Evolutionary conservation across 1,140 invertebrate species (phyloP).

Genomic region (Hestina assimilis): DNA sequence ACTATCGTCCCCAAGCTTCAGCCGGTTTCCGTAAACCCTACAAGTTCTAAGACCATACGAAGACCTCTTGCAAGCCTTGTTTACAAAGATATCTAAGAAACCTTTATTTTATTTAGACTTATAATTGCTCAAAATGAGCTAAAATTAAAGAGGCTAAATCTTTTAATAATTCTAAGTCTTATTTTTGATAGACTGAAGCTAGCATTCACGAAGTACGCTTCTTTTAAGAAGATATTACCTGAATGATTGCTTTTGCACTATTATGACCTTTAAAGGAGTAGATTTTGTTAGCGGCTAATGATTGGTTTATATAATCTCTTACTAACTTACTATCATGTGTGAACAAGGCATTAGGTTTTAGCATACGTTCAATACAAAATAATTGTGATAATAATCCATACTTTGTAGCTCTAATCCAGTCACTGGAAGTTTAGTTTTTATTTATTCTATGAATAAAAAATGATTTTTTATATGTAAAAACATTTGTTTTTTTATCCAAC

Average conservation of each 20-base stretch:
- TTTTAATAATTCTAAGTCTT: not conserved
- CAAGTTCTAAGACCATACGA: conserved; percentile 48
- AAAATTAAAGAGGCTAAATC: conserved; percentile 7
- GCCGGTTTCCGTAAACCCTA: conserved; percentile 59
- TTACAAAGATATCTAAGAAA: conserved; percentile 11
- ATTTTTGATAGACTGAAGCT: not conserved
- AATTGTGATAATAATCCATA: conserved; percentile 32
- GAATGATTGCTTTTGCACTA: not conserved
- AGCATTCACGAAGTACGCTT: conserved; percentile 2
- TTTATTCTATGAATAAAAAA: conserved; percentile 74
- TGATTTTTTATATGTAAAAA: conserved; percentile 15
- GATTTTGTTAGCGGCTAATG: not conserved
- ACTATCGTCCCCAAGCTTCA: conserved; percentile 46
- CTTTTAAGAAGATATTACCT: not conserved
- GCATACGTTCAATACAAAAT: conserved; percentile 20
- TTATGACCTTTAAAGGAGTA: no score
- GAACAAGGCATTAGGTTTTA: conserved; percentile 21
- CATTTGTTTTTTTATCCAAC: conserved; percentile 4
- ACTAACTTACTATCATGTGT: conserved; percentile 8
- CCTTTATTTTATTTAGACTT: not conserved
- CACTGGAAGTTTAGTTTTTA: conserved; percentile 35
- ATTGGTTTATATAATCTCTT: not conserved
- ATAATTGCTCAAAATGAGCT: conserved; percentile 1
- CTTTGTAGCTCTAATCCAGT: conserved; percentile 26
- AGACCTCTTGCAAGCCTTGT: conserved; percentile 5